Conservation (phyloP, 2,888 invertebrate genomes). For the Thysanoteuthis rhombus region DNA sequence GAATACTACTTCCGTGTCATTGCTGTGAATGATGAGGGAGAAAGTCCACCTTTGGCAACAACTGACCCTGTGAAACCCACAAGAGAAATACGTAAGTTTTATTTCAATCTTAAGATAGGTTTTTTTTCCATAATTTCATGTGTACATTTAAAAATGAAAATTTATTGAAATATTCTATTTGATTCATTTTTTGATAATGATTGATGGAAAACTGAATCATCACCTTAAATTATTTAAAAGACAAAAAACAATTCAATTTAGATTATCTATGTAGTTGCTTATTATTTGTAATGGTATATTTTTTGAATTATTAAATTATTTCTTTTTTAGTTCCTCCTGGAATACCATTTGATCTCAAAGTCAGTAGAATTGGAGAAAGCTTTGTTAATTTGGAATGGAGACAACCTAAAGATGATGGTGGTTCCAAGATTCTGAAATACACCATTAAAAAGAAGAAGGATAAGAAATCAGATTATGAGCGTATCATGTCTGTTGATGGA, state of each 20-base stretch:
- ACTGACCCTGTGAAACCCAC: constrained; percentile 70
- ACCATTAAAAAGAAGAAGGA: constrained; percentile 49
- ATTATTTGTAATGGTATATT: too few species aligned
- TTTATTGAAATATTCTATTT: too few species aligned
- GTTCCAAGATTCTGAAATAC: constrained; percentile 60
- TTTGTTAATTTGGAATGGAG: constrained; percentile 60
- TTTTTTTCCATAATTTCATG: neutral
- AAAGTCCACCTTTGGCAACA: constrained; percentile 73
- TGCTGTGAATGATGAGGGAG: constrained; percentile 63
- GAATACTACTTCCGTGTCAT: constrained; percentile 65
- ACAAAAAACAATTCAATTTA: too few species aligned
- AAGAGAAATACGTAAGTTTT: constrained; percentile 30
- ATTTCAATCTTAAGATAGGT: neutral
- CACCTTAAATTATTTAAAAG: too few species aligned
- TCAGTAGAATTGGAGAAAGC: constrained; percentile 46
- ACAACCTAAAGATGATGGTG: constrained; percentile 60
- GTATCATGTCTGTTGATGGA: constrained; percentile 49
- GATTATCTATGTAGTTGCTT: too few species aligned
- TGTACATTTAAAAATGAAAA: too few species aligned
- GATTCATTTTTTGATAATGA: too few species aligned
- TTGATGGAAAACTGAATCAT: too few species aligned
- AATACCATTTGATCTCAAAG: constrained; percentile 33
- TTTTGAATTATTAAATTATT: constrained; percentile 19
- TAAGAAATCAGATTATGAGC: constrained; percentile 53
- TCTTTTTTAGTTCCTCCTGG: constrained; percentile 34